Conservation (phyloP, 2,113 vertebrate species). For the Blennius ocellaris region DNA sequence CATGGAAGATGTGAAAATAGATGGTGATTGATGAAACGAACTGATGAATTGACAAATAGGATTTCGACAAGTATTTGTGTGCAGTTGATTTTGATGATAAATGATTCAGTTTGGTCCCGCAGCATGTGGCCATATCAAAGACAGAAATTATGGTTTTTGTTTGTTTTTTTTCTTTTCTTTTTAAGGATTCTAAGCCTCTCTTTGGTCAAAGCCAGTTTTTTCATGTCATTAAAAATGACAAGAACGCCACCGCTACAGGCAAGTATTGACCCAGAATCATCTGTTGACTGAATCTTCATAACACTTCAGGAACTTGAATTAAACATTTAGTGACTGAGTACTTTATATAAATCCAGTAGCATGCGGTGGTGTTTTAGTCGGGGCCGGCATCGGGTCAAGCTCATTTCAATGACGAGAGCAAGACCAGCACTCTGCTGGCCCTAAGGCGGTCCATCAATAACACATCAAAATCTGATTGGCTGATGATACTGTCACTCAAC, state of each 20-base stretch:
- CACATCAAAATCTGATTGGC: too few relatives aligned
- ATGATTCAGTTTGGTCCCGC: constrained; percentile 38
- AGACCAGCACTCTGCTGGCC: too few relatives aligned
- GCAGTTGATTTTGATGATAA: constrained; percentile 32
- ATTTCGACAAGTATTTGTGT: constrained; percentile 17
- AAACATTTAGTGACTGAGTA: constrained; percentile 41
- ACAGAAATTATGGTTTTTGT: constrained; percentile 12
- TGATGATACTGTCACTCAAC: too few relatives aligned
- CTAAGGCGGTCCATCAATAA: too few relatives aligned
- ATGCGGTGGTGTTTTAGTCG: too few relatives aligned
- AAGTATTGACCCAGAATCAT: constrained; percentile 65
- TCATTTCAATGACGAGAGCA: too few relatives aligned
- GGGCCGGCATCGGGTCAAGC: too few relatives aligned
- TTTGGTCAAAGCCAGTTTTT: constrained; percentile 35
- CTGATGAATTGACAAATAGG: constrained; percentile 25
- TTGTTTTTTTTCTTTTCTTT: constrained; percentile 25
- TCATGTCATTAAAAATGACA: constrained; percentile 54
- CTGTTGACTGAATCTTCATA: constrained; percentile 44
- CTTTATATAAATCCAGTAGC: too few relatives aligned
- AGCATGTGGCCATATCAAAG: constrained; percentile 57
- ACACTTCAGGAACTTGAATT: constrained; percentile 48
- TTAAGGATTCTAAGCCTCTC: constrained; percentile 34
- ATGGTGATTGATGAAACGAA: constrained; percentile 40
- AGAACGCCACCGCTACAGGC: constrained; percentile 45
- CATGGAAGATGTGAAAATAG: constrained; percentile 11